phyloP scores from a whole-genome alignment of 2,113 vertebrate species.

The Prionailurus bengalensis region DNA sequence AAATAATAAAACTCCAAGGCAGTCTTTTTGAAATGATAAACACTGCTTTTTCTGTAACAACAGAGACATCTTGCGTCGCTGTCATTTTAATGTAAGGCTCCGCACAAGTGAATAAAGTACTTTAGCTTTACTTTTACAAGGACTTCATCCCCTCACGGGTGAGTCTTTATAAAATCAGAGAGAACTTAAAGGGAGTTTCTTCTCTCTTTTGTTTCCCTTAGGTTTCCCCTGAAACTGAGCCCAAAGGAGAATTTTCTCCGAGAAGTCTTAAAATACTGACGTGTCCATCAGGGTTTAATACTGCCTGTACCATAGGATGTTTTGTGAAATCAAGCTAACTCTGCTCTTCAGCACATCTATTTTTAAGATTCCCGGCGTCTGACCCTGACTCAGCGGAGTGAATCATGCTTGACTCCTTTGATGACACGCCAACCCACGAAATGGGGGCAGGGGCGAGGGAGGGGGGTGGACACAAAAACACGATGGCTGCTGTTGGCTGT shows the following conservation, averaged over 20 bases:
- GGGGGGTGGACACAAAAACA: too few relatives aligned
- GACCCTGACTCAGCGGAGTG: neutral
- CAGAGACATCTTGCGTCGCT: neutral
- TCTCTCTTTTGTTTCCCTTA: neutral
- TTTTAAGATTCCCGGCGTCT: neutral
- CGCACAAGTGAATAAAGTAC: neutral
- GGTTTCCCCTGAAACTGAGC: neutral
- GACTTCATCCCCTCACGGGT: neutral
- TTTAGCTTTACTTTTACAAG: neutral
- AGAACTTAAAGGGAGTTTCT: neutral
- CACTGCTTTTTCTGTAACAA: neutral
- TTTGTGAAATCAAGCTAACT: neutral
- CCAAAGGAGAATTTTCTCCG: neutral
- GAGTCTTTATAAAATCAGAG: neutral
- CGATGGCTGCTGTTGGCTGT: rapidly evolving
- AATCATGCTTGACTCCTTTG: neutral
- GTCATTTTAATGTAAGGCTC: neutral
- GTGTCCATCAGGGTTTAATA: neutral
- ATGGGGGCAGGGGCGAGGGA: neutral
- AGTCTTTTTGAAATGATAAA: neutral
- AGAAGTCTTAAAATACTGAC: neutral
- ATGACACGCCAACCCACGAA: neutral
- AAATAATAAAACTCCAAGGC: neutral
- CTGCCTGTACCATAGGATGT: neutral
- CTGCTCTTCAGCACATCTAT: neutral